These are phyloP conservation scores for Amphiprion clarkii DNA, from an alignment of 2,797 vertebrate genomes.

Conservation along the genomic window DNA sequence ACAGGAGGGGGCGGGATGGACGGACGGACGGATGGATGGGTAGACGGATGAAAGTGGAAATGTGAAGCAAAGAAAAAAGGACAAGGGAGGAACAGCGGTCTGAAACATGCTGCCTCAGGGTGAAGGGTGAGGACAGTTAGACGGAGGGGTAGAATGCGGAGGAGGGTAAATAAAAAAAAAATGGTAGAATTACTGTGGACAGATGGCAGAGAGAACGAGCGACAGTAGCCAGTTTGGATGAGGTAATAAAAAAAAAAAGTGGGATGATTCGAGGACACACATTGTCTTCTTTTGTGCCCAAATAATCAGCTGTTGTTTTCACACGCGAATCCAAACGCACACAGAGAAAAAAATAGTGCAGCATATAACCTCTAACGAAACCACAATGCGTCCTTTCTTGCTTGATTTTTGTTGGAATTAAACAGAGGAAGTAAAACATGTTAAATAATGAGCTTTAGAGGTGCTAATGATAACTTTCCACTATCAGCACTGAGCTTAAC, in stretches of 20 bases:
- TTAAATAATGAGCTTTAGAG: background rate
- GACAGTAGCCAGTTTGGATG: conserved; percentile 32
- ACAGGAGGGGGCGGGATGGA: conserved; percentile 18
- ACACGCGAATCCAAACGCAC: conserved; percentile 9
- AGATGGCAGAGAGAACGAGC: conserved; percentile 70
- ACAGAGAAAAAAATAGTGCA: conserved; percentile 11
- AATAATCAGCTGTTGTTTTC: conserved; percentile 22
- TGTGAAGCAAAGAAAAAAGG: conserved; percentile 45
- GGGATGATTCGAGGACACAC: conserved; percentile 15
- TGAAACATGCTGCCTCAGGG: conserved; percentile 44
- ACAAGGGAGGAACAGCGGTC: conserved; percentile 41
- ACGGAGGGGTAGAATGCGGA: conserved; percentile 24
- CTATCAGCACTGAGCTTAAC: too few species aligned
- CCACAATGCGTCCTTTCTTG: background rate
- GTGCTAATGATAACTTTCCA: too few species aligned
- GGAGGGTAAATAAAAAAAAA: background rate
- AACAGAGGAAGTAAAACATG: background rate
- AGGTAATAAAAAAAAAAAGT: conserved; percentile 34
- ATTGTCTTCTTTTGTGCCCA: conserved; percentile 1
- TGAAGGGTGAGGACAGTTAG: conserved; percentile 47
- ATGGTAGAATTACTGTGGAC: conserved; percentile 58
- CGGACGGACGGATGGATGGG: background rate
- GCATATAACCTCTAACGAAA: background rate
- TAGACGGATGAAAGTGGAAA: conserved; percentile 2
- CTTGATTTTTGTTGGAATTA: background rate